These are phyloP conservation scores for Mustelus asterias DNA, from an alignment of 2,113 vertebrate species.

Conservation along the genomic window DNA sequence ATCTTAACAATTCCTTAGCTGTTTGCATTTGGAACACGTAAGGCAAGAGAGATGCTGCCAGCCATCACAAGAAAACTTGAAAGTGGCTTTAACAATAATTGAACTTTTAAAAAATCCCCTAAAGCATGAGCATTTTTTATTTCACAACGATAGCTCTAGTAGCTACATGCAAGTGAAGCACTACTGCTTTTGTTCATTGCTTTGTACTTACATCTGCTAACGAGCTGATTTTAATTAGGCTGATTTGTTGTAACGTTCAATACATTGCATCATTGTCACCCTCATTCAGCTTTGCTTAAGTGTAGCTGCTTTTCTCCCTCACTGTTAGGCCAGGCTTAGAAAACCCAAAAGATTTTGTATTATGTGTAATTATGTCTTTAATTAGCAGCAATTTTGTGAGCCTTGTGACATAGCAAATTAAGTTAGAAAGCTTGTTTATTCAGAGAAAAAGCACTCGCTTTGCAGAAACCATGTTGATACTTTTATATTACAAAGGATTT, in stretches of 20 bases:
- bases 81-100: neutral
- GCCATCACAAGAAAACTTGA: neutral
- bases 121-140: neutral
- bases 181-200: neutral
- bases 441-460: too few relatives aligned
- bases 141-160: neutral
- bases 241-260: neutral
- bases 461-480: neutral
- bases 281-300: neutral
- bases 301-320: neutral
- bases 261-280: neutral
- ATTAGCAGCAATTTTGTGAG: neutral
- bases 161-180: neutral
- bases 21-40: neutral
- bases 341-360: neutral
- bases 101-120: neutral
- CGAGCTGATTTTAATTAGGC: neutral
- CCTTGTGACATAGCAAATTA: neutral
- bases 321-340: neutral
- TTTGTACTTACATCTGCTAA: neutral
- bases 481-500: neutral
- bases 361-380: neutral
- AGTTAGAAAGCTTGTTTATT: neutral
- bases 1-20: too few relatives aligned
- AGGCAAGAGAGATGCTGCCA: neutral